Evolutionary conservation across 2,888 invertebrate species (phyloP).

Genomic region (Drosophila mercatorum): DNA sequence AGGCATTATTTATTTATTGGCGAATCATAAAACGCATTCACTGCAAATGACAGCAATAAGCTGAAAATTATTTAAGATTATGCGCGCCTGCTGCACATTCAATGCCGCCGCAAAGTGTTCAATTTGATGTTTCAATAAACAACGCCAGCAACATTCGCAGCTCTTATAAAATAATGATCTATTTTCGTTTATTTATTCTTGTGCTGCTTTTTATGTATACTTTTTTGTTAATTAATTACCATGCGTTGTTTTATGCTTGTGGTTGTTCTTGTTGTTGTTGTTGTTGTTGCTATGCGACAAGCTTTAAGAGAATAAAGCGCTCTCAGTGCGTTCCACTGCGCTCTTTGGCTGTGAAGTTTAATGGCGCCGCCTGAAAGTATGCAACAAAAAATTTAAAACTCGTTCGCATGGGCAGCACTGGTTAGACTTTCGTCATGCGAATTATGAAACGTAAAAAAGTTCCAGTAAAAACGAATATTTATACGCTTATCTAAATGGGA

Average conservation of each 20-base stretch:
- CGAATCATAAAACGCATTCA: slow-evolving; percentile 28
- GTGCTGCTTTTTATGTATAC: slow-evolving; percentile 5
- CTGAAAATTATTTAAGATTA: slow-evolving; percentile 5
- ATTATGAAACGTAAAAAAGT: background rate
- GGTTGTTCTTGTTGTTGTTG: slow-evolving; percentile 12
- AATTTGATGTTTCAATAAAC: slow-evolving; percentile 74
- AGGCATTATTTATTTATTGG: slow-evolving; percentile 42
- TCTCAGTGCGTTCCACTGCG: slow-evolving; percentile 18
- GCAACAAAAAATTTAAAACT: slow-evolving; percentile 29
- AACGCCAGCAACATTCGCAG: slow-evolving; percentile 41
- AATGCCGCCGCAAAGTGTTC: slow-evolving; percentile 52
- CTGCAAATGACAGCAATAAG: slow-evolving; percentile 5
- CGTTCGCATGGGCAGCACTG: slow-evolving; percentile 44
- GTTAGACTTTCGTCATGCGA: slow-evolving; percentile 9
- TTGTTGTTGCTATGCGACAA: slow-evolving; percentile 12
- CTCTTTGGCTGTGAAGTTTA: slow-evolving; percentile 20
- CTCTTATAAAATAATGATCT: slow-evolving; percentile 55
- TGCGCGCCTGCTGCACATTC: slow-evolving; percentile 20
- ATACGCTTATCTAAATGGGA: slow-evolving; percentile 16
- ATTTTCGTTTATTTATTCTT: slow-evolving; percentile 39
- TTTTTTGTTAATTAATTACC: slow-evolving; percentile 25
- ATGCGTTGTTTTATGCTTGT: slow-evolving; percentile 7
- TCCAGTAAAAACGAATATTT: background rate
- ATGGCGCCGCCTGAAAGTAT: slow-evolving; percentile 48
- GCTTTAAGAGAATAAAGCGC: slow-evolving; percentile 11